phyloP scores from a whole-genome alignment of 2,888 invertebrate genomes.

The Macrosoma leucophasiata region DNA sequence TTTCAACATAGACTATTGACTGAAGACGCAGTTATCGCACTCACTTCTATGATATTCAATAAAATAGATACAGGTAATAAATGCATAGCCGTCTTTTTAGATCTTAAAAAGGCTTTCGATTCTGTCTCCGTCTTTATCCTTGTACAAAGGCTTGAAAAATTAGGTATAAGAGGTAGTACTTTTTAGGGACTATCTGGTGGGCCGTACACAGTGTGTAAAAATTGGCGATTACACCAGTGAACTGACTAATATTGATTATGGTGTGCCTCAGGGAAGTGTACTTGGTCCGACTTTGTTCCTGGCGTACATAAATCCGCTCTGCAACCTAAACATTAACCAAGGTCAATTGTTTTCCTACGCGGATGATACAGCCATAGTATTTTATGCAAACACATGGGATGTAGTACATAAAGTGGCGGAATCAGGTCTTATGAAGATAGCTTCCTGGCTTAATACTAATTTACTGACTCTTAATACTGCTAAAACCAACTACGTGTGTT shows the following conservation, averaged over 20 bases:
- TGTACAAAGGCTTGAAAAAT: slow-evolving; percentile 7
- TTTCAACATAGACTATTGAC: slow-evolving; percentile 13
- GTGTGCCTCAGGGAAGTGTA: slow-evolving; percentile 9
- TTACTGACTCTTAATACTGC: no score
- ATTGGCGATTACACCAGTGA: background rate
- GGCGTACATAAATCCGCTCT: no score
- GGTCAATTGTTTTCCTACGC: no score
- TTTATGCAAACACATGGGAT: no score
- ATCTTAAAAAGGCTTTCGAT: slow-evolving; percentile 20
- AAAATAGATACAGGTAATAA: slow-evolving; percentile 14
- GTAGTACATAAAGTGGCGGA: no score
- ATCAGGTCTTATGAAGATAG: no score
- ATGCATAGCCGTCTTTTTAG: slow-evolving; percentile 15
- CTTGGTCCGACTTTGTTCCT: slow-evolving; percentile 13
- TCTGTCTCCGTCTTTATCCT: slow-evolving; percentile 15
- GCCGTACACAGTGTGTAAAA: background rate
- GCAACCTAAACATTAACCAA: no score
- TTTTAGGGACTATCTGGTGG: background rate
- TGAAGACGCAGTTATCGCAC: slow-evolving; percentile 9
- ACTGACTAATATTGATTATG: no score
- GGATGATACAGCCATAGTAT: no score
- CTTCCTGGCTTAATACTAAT: no score
- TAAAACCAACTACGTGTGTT: no score
- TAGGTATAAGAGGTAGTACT: slow-evolving; percentile 13
- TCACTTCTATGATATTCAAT: slow-evolving; percentile 7